Evolutionary conservation across 2,113 vertebrate species (phyloP).

Genomic region (Cebidichthys violaceus): DNA sequence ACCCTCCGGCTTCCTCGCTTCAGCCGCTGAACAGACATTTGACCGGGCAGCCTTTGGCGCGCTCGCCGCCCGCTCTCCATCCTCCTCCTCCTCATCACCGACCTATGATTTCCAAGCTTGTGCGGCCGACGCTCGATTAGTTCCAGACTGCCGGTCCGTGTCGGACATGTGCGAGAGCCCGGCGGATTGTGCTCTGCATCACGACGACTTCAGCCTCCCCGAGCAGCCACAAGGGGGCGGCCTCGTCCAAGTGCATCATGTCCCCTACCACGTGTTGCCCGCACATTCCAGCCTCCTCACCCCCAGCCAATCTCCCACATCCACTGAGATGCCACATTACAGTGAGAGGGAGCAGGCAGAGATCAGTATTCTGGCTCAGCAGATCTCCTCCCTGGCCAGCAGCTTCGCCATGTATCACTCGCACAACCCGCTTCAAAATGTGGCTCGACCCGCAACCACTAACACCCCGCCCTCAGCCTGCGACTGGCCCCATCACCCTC

Average conservation of each 20-base stretch:
- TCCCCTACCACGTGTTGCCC: constrained; percentile 29
- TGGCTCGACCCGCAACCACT: background rate
- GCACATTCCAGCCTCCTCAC: constrained; percentile 51
- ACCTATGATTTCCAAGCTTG: constrained; percentile 60
- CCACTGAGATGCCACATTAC: constrained; percentile 52
- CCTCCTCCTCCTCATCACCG: constrained; percentile 53
- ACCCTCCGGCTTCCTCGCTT: constrained; percentile 39
- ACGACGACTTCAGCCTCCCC: constrained; percentile 61
- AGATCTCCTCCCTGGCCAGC: constrained; percentile 86
- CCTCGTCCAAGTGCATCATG: constrained; percentile 43
- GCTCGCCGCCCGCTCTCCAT: constrained; percentile 12
- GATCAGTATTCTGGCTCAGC: constrained; percentile 84
- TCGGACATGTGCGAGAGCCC: constrained; percentile 57
- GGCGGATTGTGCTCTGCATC: constrained; percentile 68
- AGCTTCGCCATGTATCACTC: constrained; percentile 78
- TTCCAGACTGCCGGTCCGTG: constrained; percentile 73
- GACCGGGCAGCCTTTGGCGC: constrained; percentile 33
- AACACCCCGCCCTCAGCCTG: constrained; percentile 1
- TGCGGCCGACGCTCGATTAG: constrained; percentile 66
- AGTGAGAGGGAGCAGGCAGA: constrained; percentile 74
- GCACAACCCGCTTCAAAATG: constrained; percentile 36
- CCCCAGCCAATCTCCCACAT: constrained; percentile 51
- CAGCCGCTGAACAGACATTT: constrained; percentile 38
- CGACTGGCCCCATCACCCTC: constrained; percentile 33
- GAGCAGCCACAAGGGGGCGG: constrained; percentile 64